phyloP scores from a whole-genome alignment of 2,797 vertebrate species.

The Amniataba percoides region DNA sequence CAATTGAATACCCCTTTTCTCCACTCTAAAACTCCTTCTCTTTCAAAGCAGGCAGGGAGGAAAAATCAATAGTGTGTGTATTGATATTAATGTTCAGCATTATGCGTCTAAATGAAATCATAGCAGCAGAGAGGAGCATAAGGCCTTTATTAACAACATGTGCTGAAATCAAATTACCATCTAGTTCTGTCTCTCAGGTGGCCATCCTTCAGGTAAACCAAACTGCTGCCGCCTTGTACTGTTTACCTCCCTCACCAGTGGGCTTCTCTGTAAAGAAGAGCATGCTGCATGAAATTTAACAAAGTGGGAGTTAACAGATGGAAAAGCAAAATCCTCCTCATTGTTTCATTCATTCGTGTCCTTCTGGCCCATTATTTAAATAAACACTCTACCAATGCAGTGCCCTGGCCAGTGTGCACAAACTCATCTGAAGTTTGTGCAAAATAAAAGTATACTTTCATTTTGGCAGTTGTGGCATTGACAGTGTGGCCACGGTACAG shows the following conservation, averaged over 20 bases:
- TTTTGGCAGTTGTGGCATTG: neutral
- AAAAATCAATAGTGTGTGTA: slow-evolving; percentile 82
- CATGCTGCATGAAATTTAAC: slow-evolving; percentile 16
- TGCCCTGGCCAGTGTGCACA: neutral
- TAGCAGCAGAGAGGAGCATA: slow-evolving; percentile 70
- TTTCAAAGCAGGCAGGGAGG: slow-evolving; percentile 66
- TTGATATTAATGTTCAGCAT: slow-evolving; percentile 86
- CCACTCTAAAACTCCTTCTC: slow-evolving; percentile 63
- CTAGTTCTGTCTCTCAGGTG: slow-evolving; percentile 59
- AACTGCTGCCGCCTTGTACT: slow-evolving; percentile 31
- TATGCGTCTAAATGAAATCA: slow-evolving; percentile 84
- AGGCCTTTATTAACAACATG: slow-evolving; percentile 82
- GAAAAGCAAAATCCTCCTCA: slow-evolving; percentile 38
- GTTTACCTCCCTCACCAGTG: slow-evolving; percentile 36
- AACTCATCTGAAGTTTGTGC: neutral
- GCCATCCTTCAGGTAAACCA: slow-evolving; percentile 60
- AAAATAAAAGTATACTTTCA: neutral
- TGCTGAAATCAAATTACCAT: slow-evolving; percentile 72
- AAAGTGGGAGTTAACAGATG: slow-evolving; percentile 34
- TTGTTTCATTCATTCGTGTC: slow-evolving; percentile 14
- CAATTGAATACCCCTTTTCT: slow-evolving; percentile 77
- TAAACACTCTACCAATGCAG: slow-evolving; percentile 27
- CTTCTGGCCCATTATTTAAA: neutral
- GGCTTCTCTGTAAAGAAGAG: slow-evolving; percentile 17
- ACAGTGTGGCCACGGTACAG: neutral